Conservation (phyloP, 2,113 vertebrate genomes). For the Grantiella picta region DNA sequence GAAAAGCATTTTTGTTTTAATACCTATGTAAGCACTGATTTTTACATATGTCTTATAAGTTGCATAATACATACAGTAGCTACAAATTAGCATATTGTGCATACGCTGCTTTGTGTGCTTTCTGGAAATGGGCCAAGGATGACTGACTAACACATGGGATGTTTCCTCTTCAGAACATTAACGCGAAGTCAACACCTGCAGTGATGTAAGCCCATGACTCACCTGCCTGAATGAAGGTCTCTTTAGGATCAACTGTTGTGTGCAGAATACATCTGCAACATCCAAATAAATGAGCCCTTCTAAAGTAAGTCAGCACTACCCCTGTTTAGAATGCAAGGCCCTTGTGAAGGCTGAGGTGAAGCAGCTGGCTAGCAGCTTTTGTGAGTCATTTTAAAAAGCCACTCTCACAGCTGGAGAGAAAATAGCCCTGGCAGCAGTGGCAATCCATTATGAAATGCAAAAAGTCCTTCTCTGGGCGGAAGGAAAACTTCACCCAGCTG, state of each 20-base stretch:
- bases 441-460: conserved; percentile 69
- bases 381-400: conserved; percentile 68
- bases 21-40: neutral
- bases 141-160: conserved; percentile 32
- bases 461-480: conserved; percentile 75
- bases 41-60: conserved; percentile 27
- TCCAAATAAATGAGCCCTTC: conserved; percentile 72
- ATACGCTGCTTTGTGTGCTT: conserved; percentile 23
- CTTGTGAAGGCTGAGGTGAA: conserved; percentile 68
- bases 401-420: conserved; percentile 79
- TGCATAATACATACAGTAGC: neutral
- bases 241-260: conserved; percentile 38
- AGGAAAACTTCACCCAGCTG: conserved; percentile 79
- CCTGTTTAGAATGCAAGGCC: conserved; percentile 70
- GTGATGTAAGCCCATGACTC: conserved; percentile 70
- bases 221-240: conserved; percentile 71
- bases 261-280: conserved; percentile 59
- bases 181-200: conserved; percentile 57
- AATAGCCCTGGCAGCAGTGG: conserved; percentile 69
- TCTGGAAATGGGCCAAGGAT: conserved; percentile 41
- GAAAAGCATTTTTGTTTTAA: neutral
- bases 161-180: conserved; percentile 55
- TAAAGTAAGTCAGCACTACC: conserved; percentile 55
- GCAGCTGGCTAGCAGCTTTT: conserved; percentile 77
- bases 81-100: conserved; percentile 40